Base-by-base conservation (phyloP, 2,113 vertebrate species). In the Nerophis lumbriciformis region DNA sequence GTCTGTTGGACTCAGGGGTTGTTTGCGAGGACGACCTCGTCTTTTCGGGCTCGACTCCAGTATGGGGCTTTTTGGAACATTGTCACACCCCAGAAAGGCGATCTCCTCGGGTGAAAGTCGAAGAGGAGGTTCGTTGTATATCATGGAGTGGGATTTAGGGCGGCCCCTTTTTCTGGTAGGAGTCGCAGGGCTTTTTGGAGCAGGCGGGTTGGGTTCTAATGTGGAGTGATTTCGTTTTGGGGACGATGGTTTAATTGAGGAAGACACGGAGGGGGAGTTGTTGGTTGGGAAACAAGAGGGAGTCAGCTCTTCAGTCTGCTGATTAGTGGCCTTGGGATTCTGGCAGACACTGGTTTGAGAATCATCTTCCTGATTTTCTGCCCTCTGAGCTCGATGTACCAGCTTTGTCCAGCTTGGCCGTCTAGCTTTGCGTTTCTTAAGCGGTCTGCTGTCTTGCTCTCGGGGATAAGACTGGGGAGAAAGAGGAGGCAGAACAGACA, bases 351-450 rank as follows among this genome's bases (percentile, higher is more conserved):
- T 77, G 13, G 55, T 62, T 44, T 52, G 63, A 16, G 79, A 57
- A 76, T 82, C 82, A 71, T 58, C 65, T 51, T 79, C 81, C 50
- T 81, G 84, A 78, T 77, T 84, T 73, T 87, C 83, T 6, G 48
- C 67, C 48, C 85, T 83, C 64, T 88, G 87, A 54, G 86, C 76
- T 6, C 88, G 81, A 2, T 93, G 91, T 68, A 94, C 91, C 68
- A 93, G 89, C 79, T 92, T 95, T 65, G 93, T 96, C 93, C 94
- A 95, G n/a, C 94, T 91, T 52, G 93, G 91, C 59, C 93, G 91
- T 75, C 93, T 89, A 51, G 94, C 91, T 86, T 97, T 97, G 14
- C 92, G 92, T 69, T 95, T 98, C 86, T 95, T 96, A 6, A 94
- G 82, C 1, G 92, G 90, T 51, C 93, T 93, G 13, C 90, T 89